Conservation (phyloP, 2,113 vertebrate genomes). For the Nanger granti region DNA sequence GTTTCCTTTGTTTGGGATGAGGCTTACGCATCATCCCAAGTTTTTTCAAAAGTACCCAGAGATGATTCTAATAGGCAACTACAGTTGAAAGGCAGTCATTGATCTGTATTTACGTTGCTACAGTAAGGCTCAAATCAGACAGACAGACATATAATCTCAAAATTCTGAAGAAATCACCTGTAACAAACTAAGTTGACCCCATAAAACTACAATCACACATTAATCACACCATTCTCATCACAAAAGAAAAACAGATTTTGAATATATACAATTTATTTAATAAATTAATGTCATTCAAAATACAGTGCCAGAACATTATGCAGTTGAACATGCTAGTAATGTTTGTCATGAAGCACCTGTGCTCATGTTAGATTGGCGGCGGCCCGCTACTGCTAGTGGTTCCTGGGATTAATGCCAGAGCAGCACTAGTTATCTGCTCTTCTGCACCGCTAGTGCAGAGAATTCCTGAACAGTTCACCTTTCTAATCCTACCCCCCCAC, state of each 20-base stretch:
- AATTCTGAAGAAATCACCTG: background rate
- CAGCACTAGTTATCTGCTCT: slow-evolving; percentile 82
- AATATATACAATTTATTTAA: slow-evolving; percentile 91
- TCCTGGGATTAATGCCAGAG: slow-evolving; percentile 87
- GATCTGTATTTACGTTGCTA: background rate
- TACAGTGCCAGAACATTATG: slow-evolving; percentile 99
- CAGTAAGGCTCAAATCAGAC: background rate
- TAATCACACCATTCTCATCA: background rate
- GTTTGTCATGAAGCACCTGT: slow-evolving; percentile 95
- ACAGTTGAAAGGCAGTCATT: background rate
- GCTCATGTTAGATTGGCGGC: slow-evolving; percentile 85
- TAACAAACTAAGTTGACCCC: background rate
- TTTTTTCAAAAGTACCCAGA: background rate
- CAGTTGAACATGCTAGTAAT: slow-evolving; percentile 96
- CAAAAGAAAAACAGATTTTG: slow-evolving; percentile 58
- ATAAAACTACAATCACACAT: background rate
- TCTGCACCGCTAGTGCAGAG: slow-evolving; percentile 82
- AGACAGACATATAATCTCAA: background rate
- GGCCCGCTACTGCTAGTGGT: slow-evolving; percentile 89
- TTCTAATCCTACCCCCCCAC: slow-evolving; percentile 51
- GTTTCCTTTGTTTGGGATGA: background rate
- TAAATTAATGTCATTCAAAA: slow-evolving; percentile 99
- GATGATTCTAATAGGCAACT: background rate
- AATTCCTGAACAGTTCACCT: slow-evolving; percentile 84
- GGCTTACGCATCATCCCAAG: background rate